Evolutionary conservation across 2,888 invertebrate genomes (phyloP).

Genomic region (Mythimna impura): DNA sequence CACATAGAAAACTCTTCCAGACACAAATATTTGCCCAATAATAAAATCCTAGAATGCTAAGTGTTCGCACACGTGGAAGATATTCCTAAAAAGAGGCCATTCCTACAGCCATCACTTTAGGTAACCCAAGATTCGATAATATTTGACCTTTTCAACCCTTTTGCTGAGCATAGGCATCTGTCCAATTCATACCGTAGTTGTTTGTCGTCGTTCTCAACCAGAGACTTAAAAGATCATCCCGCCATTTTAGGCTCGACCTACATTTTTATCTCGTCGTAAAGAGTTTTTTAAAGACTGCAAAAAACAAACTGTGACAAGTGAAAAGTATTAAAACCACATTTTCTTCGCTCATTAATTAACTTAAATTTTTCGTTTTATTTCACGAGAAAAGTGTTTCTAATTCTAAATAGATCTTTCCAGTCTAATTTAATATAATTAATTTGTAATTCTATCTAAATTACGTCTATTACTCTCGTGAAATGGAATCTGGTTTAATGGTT

Average conservation of each 20-base stretch:
- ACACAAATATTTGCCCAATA: slow-evolving; percentile 2
- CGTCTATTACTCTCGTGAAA: slow-evolving; percentile 25
- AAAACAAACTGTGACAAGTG: background rate
- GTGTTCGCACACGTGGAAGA: background rate
- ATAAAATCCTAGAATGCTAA: background rate
- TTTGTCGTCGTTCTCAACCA: slow-evolving; percentile 30
- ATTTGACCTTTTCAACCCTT: slow-evolving; percentile 45
- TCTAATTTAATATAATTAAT: slow-evolving; percentile 37
- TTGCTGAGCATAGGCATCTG: slow-evolving; percentile 21
- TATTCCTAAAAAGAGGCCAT: background rate
- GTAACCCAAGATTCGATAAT: slow-evolving; percentile 14
- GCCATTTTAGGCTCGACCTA: slow-evolving; percentile 12
- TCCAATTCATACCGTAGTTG: slow-evolving; percentile 22
- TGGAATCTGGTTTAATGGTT: slow-evolving; percentile 30
- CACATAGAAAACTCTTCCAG: background rate
- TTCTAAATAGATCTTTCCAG: slow-evolving; percentile 26
- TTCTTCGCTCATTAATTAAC: slow-evolving; percentile 5
- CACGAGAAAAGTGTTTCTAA: slow-evolving; percentile 14
- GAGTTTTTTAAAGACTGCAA: slow-evolving; percentile 2
- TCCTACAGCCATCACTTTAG: slow-evolving; percentile 1
- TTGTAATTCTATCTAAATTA: slow-evolving; percentile 44
- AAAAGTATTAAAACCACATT: slow-evolving; percentile 21
- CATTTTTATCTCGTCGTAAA: slow-evolving; percentile 9
- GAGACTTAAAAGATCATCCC: slow-evolving; percentile 22
- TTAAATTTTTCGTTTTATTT: background rate